Percentiles rank a stretch among this genome's conserved stretches.
Conservation (phyloP, 2,113 vertebrate species). For the Propithecus coquereli region DNA sequence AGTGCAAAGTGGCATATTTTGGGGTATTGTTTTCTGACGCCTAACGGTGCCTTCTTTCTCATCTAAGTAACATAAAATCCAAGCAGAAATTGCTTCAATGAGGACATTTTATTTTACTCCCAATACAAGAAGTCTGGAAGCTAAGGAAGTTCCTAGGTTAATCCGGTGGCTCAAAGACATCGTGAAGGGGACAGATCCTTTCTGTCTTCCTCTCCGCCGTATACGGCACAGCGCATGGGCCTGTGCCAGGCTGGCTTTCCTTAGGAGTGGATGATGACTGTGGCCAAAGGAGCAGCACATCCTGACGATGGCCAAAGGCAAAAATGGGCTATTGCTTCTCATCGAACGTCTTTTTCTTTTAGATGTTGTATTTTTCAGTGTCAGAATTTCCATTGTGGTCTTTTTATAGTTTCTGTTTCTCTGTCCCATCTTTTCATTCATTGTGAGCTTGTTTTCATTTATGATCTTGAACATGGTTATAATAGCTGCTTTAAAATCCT, state of each 20-base stretch:
- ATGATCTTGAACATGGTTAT: not conserved
- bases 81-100: not conserved
- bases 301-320: not conserved
- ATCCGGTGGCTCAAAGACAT: not conserved
- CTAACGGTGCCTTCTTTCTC: not conserved
- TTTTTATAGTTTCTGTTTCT: not conserved
- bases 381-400: not conserved
- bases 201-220: not conserved
- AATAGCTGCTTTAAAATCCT: not conserved
- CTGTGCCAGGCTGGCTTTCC: not conserved
- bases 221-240: rapidly evolving
- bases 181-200: not conserved
- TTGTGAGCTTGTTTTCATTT: not conserved
- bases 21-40: not conserved
- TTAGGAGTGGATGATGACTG: not conserved
- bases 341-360: not conserved
- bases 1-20: not conserved
- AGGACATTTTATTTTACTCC: not conserved
- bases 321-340: not conserved
- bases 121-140: not conserved
- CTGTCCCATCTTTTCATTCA: not conserved
- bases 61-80: not conserved
- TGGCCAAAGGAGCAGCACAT: not conserved
- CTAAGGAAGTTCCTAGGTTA: not conserved
- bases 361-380: not conserved